Evolutionary conservation across 1,140 invertebrate species (phyloP), one percentile per base, ranked within the genome.

Genomic region (Caenorhabditis remanei): DNA sequence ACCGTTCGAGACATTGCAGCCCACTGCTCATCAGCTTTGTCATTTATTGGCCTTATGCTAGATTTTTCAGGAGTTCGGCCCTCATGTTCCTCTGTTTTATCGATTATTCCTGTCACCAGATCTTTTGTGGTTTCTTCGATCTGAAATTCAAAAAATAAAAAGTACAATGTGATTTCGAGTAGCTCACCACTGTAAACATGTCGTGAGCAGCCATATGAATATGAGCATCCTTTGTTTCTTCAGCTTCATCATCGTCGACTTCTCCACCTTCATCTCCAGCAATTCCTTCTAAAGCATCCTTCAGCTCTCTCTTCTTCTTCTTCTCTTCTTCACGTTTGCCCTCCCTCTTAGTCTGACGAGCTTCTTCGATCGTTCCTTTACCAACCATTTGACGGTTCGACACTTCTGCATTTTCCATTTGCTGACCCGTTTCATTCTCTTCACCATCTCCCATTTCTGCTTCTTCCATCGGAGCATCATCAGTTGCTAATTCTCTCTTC

Each of bases 1-100:
- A 96, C 96, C 11, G 95, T 92, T 0, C 94, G 88, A 87, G 94
- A 94, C 88, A 94, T 94, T 82, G 93, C 90, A 84, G 93, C 91
- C 94, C 95, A 95, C 24, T 90, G 40, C 8, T 71, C 82, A n/a
- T 89, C 83, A 8, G 71, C 84, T 46, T 86, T 55, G 4, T 16
- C 55, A 13, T 65, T 75, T 4, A 16, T 83, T 84, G 8, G 88
- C 16, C 56, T 19, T 11, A 24, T 48, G 21, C 9, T 79, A n/a
- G 58, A 32, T 43, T n/a, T n/a, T n/a, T 50, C 53, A 48, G 55
- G 9, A 82, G 2, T 21, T 86, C 53, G 50, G 11, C n/a, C 55
- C 40, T 87, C 75, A 41, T 14, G 84, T 65, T 55, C 32, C 21
- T 61, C 75, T 4, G 46, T 50, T 46, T 46, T 71, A 53, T 56